Evolutionary conservation across 1,140 invertebrate species (phyloP), one percentile per base, ranked within the genome.

Genomic region (Armadillidium nasatum): DNA sequence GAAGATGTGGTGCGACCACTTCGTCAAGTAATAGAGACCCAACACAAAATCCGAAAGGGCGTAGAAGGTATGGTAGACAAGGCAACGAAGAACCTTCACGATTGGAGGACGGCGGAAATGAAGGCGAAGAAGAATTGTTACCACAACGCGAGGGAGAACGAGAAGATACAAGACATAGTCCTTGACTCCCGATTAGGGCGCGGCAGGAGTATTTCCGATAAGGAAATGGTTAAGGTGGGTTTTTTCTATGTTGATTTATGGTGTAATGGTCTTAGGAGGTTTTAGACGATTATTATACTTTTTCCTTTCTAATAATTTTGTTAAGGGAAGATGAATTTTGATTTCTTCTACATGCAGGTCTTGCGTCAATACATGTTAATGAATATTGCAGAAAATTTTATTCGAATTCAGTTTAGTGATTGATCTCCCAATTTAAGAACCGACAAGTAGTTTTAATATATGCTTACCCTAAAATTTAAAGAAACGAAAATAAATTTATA

Each of bases 1-100:
- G 95, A 97, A 81, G 94, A 97, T 84, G 88, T 96, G 67, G 92
- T 93, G 11, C 95, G 95, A 86, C 95, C 95, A 68, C 87, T 97
- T 78, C 92, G 92, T 79, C 85, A 84, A 45, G 84, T 90, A 11
- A 86, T 88, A 22, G 90, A 91, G 72, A 85, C 86, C 11, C 93
- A 95, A 83, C 89, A 92, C 81, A 93, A 91, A 85, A 86, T 88
- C 70, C 86, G 90, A 68, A 91, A 91, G 83, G 85, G 87, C 4
- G 89, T 94, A 78, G 94, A 97, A 84, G 88, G 88, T 73, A 90
- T 90, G 69, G 94, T 96, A 9, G 94, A 96, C 83, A 96, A 95
- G 83, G 90, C 92, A 23, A 89, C 91, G 0, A 91, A 93, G 80
- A 88, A 89, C 44, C 87, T 96, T 43, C 87, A 89, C 66, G 95